These are phyloP conservation scores for Zaprionus tsacasi DNA, from an alignment of 1,140 invertebrate genomes.

Conservation along the genomic window DNA sequence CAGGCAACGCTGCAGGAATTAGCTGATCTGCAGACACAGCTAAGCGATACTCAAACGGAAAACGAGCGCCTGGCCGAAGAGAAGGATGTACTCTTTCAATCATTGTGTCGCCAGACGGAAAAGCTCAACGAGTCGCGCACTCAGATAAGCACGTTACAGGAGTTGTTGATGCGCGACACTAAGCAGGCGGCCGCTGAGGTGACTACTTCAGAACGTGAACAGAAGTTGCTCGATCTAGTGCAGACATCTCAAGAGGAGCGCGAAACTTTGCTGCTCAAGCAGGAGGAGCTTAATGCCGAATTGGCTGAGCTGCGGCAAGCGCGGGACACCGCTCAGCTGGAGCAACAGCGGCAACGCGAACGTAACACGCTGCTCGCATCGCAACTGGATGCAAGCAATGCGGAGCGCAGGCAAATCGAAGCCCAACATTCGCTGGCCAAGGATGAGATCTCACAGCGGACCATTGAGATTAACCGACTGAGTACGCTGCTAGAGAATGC, in stretches of 20 bases:
- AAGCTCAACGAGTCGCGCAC: slow-evolving; percentile 93
- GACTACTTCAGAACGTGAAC: slow-evolving; percentile 90
- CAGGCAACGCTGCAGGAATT: slow-evolving; percentile 97
- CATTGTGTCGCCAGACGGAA: slow-evolving; percentile 95
- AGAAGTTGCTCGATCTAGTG: slow-evolving; percentile 93
- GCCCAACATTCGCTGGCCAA: slow-evolving; percentile 89
- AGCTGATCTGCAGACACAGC: slow-evolving; percentile 93
- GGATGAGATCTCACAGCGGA: slow-evolving; percentile 87
- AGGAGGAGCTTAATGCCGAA: slow-evolving; percentile 90
- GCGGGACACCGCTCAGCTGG: slow-evolving; percentile 85
- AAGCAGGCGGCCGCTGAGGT: slow-evolving; percentile 88
- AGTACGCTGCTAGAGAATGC: slow-evolving; percentile 92
- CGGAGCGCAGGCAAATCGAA: slow-evolving; percentile 90
- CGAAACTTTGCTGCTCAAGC: slow-evolving; percentile 90
- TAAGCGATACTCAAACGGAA: slow-evolving; percentile 93
- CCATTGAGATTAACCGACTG: slow-evolving; percentile 91
- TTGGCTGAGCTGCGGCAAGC: slow-evolving; percentile 86
- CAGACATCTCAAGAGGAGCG: slow-evolving; percentile 93
- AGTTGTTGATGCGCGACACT: slow-evolving; percentile 86
- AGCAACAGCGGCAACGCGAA: slow-evolving; percentile 88
- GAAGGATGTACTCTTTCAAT: slow-evolving; percentile 94
- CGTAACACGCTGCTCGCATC: slow-evolving; percentile 89
- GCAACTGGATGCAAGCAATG: slow-evolving; percentile 88
- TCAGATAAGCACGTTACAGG: slow-evolving; percentile 89
- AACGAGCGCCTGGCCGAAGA: slow-evolving; percentile 94